Percentiles rank a stretch among this genome's conserved stretches.
These are phyloP conservation scores for Siniperca knerii DNA, from an alignment of 2,113 vertebrate genomes.

Conservation along the genomic window DNA sequence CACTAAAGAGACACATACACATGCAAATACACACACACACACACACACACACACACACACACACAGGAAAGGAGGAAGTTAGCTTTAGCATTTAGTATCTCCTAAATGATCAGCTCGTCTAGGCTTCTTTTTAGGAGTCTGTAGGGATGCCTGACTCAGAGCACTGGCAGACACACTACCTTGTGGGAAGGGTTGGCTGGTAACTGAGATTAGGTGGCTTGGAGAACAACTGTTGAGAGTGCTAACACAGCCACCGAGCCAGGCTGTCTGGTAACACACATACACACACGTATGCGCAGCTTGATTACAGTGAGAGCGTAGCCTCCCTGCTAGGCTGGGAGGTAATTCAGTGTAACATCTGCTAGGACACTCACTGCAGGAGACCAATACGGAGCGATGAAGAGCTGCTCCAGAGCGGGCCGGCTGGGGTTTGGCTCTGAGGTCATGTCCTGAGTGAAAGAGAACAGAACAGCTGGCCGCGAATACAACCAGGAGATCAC, in stretches of 20 bases:
- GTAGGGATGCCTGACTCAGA: slow-evolving; percentile 62
- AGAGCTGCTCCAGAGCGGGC: slow-evolving; percentile 34
- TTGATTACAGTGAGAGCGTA: slow-evolving; percentile 67
- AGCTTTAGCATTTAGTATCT: slow-evolving; percentile 33
- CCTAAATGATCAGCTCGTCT: slow-evolving; percentile 38
- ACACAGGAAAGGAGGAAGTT: slow-evolving; percentile 36
- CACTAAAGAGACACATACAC: slow-evolving; percentile 5
- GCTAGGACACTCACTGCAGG: slow-evolving; percentile 67
- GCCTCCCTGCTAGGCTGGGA: slow-evolving; percentile 59
- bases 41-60: slow-evolving; percentile 22
- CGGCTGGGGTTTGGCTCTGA: slow-evolving; percentile 33
- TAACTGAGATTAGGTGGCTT: slow-evolving; percentile 64
- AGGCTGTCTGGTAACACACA: slow-evolving; percentile 24
- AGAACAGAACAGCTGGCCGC: slow-evolving; percentile 64
- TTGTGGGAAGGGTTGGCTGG: slow-evolving; percentile 51
- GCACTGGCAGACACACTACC: slow-evolving; percentile 45
- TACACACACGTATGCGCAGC: slow-evolving; percentile 32
- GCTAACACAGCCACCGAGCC: slow-evolving; percentile 38
- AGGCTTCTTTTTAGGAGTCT: slow-evolving; percentile 31
- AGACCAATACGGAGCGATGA: slow-evolving; percentile 26
- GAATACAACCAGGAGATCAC: slow-evolving; percentile 18
- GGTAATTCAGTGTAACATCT: slow-evolving; percentile 74
- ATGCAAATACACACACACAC: slow-evolving; percentile 33
- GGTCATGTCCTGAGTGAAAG: slow-evolving; percentile 30
- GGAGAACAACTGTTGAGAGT: slow-evolving; percentile 66